A percentile compares a stretch with the other conserved stretches of the same genome.
These are phyloP conservation scores for Gymnoscopelus microlampas DNA, from an alignment of 2,797 vertebrate species.

Conservation along the genomic window DNA sequence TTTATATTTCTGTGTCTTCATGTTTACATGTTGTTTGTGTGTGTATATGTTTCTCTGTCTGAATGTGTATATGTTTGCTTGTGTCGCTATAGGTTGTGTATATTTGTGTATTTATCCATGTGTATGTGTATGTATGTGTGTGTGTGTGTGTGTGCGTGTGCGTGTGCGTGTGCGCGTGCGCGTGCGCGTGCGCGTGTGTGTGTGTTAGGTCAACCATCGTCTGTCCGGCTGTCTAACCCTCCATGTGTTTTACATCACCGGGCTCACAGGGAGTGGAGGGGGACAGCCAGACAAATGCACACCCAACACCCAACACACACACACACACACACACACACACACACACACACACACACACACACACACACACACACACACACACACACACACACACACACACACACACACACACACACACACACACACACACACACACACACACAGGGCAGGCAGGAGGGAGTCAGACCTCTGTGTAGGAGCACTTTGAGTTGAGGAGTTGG, in stretches of 20 bases:
- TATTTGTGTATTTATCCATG: too few relatives aligned
- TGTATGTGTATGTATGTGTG: too few relatives aligned
- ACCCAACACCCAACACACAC: slow-evolving; percentile 22
- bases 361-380: background rate
- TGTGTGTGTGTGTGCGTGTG: background rate
- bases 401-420: slow-evolving; percentile 17
- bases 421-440: slow-evolving; percentile 7
- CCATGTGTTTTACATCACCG: slow-evolving; percentile 74
- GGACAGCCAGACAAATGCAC: slow-evolving; percentile 38
- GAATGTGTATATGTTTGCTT: too few relatives aligned
- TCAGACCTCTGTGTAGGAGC: background rate
- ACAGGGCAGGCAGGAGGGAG: slow-evolving; percentile 4
- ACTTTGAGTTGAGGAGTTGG: slow-evolving; percentile 13
- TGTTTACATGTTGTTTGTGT: too few relatives aligned
- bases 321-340: background rate
- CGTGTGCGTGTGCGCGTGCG: slow-evolving; percentile 6
- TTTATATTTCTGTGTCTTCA: too few relatives aligned
- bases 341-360: background rate
- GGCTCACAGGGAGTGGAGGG: slow-evolving; percentile 7
- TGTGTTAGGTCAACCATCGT: slow-evolving; percentile 65
- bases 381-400: slow-evolving; percentile 28
- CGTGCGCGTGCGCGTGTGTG: slow-evolving; percentile 20
- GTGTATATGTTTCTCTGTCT: too few relatives aligned
- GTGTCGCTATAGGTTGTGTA: too few relatives aligned
- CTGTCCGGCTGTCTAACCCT: slow-evolving; percentile 55